phyloP scores from a whole-genome alignment of 2,113 vertebrate genomes.

The Helogale parvula region DNA sequence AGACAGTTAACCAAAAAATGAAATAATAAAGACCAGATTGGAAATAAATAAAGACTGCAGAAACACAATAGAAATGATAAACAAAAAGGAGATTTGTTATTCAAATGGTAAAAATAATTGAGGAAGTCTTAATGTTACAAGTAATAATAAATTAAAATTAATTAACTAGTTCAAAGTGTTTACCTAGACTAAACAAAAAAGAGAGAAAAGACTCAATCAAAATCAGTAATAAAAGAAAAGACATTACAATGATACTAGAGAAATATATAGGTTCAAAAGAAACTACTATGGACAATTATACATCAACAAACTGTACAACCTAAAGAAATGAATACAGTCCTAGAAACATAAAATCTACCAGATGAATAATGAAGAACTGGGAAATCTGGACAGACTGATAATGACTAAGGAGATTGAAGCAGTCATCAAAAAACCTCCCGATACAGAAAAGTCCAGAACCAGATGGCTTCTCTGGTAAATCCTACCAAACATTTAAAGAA shows the following conservation, averaged over 20 bases:
- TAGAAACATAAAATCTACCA: background rate
- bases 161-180: background rate
- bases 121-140: background rate
- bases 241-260: background rate
- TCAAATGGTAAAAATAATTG: background rate
- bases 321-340: background rate
- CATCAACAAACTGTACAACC: background rate
- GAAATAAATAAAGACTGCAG: background rate
- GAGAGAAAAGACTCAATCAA: background rate
- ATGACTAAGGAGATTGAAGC: background rate
- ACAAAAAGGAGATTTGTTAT: background rate
- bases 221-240: background rate
- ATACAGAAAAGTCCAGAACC: background rate
- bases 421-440: background rate
- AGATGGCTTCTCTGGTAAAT: background rate
- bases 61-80: background rate
- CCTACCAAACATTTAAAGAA: background rate
- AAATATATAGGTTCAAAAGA: background rate
- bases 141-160: background rate
- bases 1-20: background rate
- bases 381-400: background rate
- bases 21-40: background rate
- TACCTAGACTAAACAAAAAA: background rate
- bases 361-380: background rate
- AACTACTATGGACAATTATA: background rate